A percentile compares a stretch with the other conserved stretches of the same genome.
These are phyloP conservation scores for Cyprinus carpio DNA, from an alignment of 2,113 vertebrate genomes.

Conservation along the genomic window DNA sequence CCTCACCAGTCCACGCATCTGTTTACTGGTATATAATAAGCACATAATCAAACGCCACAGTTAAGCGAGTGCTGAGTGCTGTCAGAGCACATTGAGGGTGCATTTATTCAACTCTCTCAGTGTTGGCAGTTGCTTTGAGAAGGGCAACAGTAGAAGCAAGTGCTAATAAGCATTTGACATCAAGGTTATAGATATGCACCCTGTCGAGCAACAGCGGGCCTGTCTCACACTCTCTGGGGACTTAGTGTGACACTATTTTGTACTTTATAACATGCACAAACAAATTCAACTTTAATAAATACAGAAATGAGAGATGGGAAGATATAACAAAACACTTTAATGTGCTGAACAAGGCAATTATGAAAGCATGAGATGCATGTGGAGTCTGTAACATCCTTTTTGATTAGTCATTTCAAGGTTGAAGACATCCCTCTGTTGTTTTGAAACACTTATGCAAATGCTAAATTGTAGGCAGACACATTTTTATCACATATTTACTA, in stretches of 20 bases:
- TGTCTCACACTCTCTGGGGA: constrained; percentile 37
- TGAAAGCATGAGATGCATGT: not conserved
- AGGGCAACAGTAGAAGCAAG: constrained; percentile 38
- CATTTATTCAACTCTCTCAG: constrained; percentile 32
- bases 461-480: not conserved
- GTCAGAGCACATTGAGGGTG: constrained; percentile 37
- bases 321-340: not conserved
- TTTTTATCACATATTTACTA: constrained; percentile 16
- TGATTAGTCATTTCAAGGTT: constrained; percentile 11
- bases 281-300: constrained; percentile 11
- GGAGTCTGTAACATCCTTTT: constrained; percentile 3
- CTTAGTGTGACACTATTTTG: constrained; percentile 24
- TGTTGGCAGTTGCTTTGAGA: constrained; percentile 40
- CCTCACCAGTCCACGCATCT: constrained; percentile 19
- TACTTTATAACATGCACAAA: constrained; percentile 30
- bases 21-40: constrained; percentile 29
- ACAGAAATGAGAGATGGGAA: not conserved
- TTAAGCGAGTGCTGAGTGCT: constrained; percentile 21
- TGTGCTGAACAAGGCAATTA: constrained; percentile 19
- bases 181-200: constrained; percentile 36
- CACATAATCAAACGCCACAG: constrained; percentile 27
- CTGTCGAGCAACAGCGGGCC: constrained; percentile 28
- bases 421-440: constrained; percentile 18
- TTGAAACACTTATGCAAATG: constrained; percentile 14
- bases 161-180: constrained; percentile 49